A percentile compares a stretch with the other conserved stretches of the same genome.
These are phyloP conservation scores for Cyclargus thomasi DNA, from an alignment of 1,140 invertebrate species.

Conservation along the genomic window DNA sequence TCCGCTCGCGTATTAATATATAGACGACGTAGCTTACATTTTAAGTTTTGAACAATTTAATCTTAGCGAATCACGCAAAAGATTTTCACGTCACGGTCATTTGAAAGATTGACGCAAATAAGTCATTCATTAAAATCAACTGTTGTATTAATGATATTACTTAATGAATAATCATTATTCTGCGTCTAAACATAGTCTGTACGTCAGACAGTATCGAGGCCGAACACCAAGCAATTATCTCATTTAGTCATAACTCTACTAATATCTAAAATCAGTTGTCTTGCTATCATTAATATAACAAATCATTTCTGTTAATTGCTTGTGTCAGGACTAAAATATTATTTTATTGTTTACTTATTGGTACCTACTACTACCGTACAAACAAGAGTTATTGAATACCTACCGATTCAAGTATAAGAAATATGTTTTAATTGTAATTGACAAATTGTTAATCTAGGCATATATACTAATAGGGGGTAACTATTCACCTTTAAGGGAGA, in stretches of 20 bases:
- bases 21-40: too few species aligned
- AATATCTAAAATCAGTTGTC: slow-evolving; percentile 41
- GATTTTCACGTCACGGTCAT: too few species aligned
- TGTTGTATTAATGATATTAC: neutral
- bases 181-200: neutral
- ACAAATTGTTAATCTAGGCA: too few species aligned
- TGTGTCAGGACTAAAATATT: slow-evolving; percentile 6
- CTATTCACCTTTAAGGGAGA: too few species aligned
- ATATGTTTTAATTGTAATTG: too few species aligned
- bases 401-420: too few species aligned
- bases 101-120: neutral
- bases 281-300: slow-evolving; percentile 26
- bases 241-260: slow-evolving; percentile 61
- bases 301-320: neutral
- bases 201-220: slow-evolving; percentile 9
- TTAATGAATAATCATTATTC: neutral
- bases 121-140: neutral
- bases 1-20: too few species aligned
- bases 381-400: too few species aligned
- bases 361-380: too few species aligned
- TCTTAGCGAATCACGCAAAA: too few species aligned
- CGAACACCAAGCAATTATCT: slow-evolving; percentile 56
- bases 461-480: too few species aligned
- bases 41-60: too few species aligned
- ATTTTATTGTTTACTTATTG: slow-evolving; percentile 2